Evolutionary conservation across 1,140 invertebrate species (phyloP).

Genomic region (Trichomalopsis sarcophagae): DNA sequence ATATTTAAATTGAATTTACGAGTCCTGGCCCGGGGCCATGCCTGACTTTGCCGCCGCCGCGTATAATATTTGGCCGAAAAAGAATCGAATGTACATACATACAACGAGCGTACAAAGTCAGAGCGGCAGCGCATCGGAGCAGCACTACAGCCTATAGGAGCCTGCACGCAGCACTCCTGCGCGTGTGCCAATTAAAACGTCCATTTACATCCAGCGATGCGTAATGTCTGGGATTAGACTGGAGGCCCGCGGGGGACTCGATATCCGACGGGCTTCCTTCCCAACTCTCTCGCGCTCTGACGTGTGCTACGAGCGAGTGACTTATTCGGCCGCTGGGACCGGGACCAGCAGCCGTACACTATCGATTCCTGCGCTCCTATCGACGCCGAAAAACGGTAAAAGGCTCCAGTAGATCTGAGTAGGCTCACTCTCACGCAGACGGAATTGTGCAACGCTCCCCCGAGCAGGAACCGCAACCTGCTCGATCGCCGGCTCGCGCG

Average conservation of each 20-base stretch:
- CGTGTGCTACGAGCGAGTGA: not conserved
- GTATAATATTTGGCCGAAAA: conserved; percentile 11
- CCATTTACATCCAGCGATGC: conserved; percentile 47
- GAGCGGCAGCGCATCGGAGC: too few species aligned
- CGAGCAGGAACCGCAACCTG: not conserved
- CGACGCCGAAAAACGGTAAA: not conserved
- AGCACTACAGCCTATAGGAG: too few species aligned
- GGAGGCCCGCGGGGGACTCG: conserved; percentile 37
- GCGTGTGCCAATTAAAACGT: conserved; percentile 50
- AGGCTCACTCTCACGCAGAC: not conserved
- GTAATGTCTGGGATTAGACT: conserved; percentile 48
- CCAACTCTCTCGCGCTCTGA: too few species aligned
- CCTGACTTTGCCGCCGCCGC: not conserved
- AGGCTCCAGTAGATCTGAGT: too few species aligned
- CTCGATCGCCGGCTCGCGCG: conserved; percentile 34
- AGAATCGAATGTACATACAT: not conserved
- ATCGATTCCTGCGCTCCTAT: not conserved
- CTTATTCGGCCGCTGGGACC: conserved; percentile 46
- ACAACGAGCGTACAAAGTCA: too few species aligned
- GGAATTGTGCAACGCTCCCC: not conserved
- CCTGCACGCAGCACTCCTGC: too few species aligned
- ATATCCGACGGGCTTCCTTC: not conserved
- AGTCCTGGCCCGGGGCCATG: conserved; percentile 61
- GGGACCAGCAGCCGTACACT: conserved; percentile 1
- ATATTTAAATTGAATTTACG: conserved; percentile 74